These are phyloP conservation scores for Pogonocichla stellata DNA, from an alignment of 2,113 vertebrate species.

Conservation along the genomic window DNA sequence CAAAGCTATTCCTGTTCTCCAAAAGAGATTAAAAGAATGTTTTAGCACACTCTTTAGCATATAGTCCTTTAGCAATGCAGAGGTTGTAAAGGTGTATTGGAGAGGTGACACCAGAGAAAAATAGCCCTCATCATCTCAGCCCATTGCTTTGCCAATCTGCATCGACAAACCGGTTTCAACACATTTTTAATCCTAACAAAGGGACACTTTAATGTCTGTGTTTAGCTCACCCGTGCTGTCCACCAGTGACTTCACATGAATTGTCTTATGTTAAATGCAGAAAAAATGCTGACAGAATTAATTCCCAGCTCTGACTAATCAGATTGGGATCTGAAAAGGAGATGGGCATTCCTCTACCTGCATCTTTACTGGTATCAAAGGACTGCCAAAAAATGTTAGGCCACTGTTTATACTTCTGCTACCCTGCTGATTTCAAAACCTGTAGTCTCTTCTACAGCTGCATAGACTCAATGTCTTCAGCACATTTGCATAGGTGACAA, in stretches of 20 bases:
- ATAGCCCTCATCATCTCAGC: neutral
- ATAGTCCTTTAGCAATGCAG: neutral
- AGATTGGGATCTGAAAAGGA: neutral
- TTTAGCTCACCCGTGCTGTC: neutral
- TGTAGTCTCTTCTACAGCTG: neutral
- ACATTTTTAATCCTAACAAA: neutral
- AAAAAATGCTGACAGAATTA: neutral
- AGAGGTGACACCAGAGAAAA: neutral
- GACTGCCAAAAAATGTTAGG: neutral
- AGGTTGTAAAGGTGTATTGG: neutral
- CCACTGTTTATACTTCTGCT: neutral
- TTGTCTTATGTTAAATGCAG: neutral
- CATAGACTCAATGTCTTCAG: neutral
- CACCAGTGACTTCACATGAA: neutral
- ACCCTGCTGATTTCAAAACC: neutral
- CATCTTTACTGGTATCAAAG: neutral
- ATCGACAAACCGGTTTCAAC: neutral
- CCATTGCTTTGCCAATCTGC: neutral
- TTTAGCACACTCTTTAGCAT: neutral
- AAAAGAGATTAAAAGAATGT: neutral
- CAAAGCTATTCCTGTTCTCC: neutral
- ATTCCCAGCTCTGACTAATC: neutral
- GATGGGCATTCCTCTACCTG: neutral
- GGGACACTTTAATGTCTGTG: neutral
- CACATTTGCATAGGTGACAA: neutral